These are phyloP conservation scores for Danionella dracula DNA, from an alignment of 2,797 vertebrate genomes.

Conservation along the genomic window DNA sequence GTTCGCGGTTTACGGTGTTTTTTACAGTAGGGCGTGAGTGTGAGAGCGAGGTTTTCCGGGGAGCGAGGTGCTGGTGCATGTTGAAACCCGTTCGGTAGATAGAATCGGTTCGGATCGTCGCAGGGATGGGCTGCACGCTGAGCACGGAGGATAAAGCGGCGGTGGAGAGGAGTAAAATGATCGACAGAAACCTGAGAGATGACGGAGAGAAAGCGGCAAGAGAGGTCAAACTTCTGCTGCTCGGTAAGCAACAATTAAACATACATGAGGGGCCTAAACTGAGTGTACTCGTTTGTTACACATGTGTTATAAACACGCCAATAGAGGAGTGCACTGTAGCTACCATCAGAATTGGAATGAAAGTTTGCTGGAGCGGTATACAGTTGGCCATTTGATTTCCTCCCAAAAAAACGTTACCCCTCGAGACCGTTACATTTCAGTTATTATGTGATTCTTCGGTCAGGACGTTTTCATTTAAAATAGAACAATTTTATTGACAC, in stretches of 20 bases:
- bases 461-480: no score
- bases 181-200: constrained; percentile 84
- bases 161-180: constrained; percentile 97
- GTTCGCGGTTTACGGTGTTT: background rate
- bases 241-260: constrained; percentile 66
- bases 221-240: constrained; percentile 83
- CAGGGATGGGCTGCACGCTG: constrained; percentile 86
- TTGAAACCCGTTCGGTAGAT: constrained; percentile 42
- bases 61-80: constrained; percentile 45
- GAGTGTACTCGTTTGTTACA: background rate
- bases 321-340: background rate
- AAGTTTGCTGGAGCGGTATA: background rate
- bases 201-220: constrained; percentile 86
- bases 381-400: background rate
- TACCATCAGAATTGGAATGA: background rate
- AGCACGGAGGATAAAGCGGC: constrained; percentile 98
- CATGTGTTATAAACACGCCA: background rate
- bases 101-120: constrained; percentile 48
- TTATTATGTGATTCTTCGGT: no score
- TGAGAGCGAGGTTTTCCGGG: constrained; percentile 40
- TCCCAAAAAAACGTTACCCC: no score
- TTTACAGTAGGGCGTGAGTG: constrained; percentile 58
- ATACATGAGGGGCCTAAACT: background rate
- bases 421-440: no score
- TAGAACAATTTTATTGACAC: no score